These are phyloP conservation scores for Andinoacara biseriatus DNA, from an alignment of 2,113 vertebrate genomes.

Conservation along the genomic window DNA sequence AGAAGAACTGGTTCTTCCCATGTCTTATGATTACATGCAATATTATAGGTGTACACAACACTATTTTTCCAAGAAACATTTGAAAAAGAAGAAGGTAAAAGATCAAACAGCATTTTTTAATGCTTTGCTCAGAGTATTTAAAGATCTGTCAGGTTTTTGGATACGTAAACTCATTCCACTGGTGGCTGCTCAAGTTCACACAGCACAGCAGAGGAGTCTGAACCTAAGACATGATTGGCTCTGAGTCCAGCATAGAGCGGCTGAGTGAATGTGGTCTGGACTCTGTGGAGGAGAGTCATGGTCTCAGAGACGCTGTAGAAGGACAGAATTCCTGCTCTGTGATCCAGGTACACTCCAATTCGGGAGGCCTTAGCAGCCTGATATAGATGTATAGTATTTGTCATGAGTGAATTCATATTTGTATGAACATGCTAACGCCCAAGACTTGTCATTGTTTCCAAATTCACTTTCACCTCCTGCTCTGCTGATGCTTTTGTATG, in stretches of 20 bases:
- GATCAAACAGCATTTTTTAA: too few species aligned
- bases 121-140: too few species aligned
- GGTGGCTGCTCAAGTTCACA: background rate
- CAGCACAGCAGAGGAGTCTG: background rate
- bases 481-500: background rate
- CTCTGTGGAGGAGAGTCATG: background rate
- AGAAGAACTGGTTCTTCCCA: too few species aligned
- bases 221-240: background rate
- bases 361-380: background rate
- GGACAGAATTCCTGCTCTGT: background rate
- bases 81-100: too few species aligned
- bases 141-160: too few species aligned
- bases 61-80: too few species aligned
- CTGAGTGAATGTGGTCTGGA: slow-evolving; percentile 16
- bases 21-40: too few species aligned
- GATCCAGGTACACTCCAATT: slow-evolving; percentile 1
- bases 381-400: background rate
- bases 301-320: background rate
- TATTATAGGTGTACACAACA: too few species aligned
- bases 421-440: background rate
- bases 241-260: background rate
- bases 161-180: too few species aligned
- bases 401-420: background rate
- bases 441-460: background rate
- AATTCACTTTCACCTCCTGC: background rate